These are phyloP conservation scores for Daptonema setosum DNA, from an alignment of 2,888 invertebrate species.

Conservation along the genomic window DNA sequence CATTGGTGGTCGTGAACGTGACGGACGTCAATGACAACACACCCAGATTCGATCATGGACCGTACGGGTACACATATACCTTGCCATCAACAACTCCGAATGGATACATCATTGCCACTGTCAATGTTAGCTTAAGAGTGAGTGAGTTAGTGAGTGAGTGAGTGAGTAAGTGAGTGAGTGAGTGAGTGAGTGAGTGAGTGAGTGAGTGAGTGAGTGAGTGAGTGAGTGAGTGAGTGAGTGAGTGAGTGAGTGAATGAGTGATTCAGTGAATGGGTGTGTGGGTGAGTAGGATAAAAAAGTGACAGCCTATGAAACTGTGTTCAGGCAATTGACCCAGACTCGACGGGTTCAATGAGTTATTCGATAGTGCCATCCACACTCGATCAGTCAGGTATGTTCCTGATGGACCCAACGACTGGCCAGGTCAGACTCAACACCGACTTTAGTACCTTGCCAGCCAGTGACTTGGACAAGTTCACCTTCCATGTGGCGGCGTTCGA, in stretches of 20 bases:
- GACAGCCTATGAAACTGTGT: background rate
- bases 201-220: background rate
- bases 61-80: background rate
- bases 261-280: too few relatives aligned
- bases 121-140: too few relatives aligned
- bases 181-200: too few relatives aligned
- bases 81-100: too few relatives aligned
- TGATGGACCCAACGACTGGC: background rate
- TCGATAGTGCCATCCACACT: background rate
- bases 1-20: conserved; percentile 1
- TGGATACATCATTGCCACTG: too few relatives aligned
- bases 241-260: too few relatives aligned
- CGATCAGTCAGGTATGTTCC: background rate
- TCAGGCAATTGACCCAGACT: background rate
- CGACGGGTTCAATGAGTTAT: background rate
- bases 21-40: background rate
- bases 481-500: background rate
- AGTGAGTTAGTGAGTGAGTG: too few relatives aligned
- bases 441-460: background rate
- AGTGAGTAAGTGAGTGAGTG: too few relatives aligned
- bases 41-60: background rate
- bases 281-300: too few relatives aligned
- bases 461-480: background rate
- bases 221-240: too few relatives aligned
- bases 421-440: background rate